Evolutionary conservation across 1,140 invertebrate genomes (phyloP).

Genomic region (Scaptodrosophila lebanonensis): DNA sequence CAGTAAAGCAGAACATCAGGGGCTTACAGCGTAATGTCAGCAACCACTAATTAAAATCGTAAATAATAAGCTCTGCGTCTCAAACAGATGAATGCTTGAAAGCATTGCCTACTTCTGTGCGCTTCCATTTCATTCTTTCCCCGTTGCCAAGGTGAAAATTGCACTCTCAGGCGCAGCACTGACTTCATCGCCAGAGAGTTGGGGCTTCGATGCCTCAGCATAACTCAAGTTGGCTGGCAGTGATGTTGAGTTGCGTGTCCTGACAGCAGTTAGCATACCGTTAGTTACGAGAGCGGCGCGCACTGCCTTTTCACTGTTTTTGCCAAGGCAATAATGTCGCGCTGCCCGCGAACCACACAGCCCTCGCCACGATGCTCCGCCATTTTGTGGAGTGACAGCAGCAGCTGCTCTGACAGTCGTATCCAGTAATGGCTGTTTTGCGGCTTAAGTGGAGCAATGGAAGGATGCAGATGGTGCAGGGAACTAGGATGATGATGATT

Average conservation of each 20-base stretch:
- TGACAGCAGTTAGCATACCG: conserved; percentile 61
- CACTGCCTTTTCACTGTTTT: conserved; percentile 58
- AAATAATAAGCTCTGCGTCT: conserved; percentile 22
- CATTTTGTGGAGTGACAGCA: conserved; percentile 41
- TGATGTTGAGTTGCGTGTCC: conserved; percentile 36
- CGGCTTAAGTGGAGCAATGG: conserved; percentile 57
- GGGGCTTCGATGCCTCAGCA: conserved; percentile 13
- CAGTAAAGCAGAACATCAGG: too few species aligned
- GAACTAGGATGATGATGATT: not conserved
- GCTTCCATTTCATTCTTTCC: conserved; percentile 1
- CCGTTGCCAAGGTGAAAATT: not conserved
- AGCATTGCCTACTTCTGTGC: conserved; percentile 17
- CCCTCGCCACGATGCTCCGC: too few species aligned
- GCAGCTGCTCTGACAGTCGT: conserved; percentile 44
- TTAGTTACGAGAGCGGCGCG: conserved; percentile 39
- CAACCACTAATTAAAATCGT: conserved; percentile 30
- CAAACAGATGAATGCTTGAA: not conserved
- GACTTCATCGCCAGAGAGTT: too few species aligned
- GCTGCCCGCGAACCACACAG: conserved; percentile 4
- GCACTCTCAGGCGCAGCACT: too few species aligned
- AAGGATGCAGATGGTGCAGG: not conserved
- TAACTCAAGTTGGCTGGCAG: conserved; percentile 31
- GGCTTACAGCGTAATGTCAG: too few species aligned
- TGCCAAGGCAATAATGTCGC: not conserved
- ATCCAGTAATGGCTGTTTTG: conserved; percentile 66